A percentile compares a stretch with the other conserved stretches of the same genome.
phyloP scores from a whole-genome alignment of 2,888 invertebrate species.

The Himalopsyche anomala region DNA sequence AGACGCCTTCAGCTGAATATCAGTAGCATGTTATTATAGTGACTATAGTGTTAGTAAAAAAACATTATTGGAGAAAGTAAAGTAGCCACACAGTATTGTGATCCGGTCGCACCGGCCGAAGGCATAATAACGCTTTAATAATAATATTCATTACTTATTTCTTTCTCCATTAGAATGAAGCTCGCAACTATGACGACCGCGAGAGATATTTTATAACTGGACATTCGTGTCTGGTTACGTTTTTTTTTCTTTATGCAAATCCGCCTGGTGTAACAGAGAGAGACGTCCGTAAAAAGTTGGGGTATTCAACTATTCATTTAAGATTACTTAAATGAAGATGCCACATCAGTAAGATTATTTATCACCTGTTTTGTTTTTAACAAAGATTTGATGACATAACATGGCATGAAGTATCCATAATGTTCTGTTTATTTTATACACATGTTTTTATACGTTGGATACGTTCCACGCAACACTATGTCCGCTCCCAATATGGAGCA shows the following conservation, averaged over 20 bases:
- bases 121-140: slow-evolving; percentile 4
- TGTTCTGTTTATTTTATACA: too few relatives aligned
- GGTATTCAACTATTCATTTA: slow-evolving; percentile 13
- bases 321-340: too few relatives aligned
- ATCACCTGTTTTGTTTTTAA: too few relatives aligned
- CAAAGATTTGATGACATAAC: too few relatives aligned
- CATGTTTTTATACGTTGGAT: too few relatives aligned
- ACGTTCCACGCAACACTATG: too few relatives aligned
- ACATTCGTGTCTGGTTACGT: slow-evolving; percentile 51
- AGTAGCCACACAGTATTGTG: not conserved
- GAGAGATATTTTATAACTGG: slow-evolving; percentile 48
- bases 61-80: slow-evolving; percentile 18
- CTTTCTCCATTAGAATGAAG: slow-evolving; percentile 15
- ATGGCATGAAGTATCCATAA: too few relatives aligned
- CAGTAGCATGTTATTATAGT: slow-evolving; percentile 7
- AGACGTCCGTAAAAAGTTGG: slow-evolving; percentile 4
- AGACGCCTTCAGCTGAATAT: not conserved
- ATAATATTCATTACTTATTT: slow-evolving; percentile 30
- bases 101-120: slow-evolving; percentile 1
- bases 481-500: too few relatives aligned
- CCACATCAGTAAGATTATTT: too few relatives aligned
- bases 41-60: not conserved
- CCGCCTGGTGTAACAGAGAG: slow-evolving; percentile 41
- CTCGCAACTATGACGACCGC: not conserved
- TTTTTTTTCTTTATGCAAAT: slow-evolving; percentile 55